phyloP scores from a whole-genome alignment of 2,797 vertebrate genomes.

The Halcyon smyrnensis region DNA sequence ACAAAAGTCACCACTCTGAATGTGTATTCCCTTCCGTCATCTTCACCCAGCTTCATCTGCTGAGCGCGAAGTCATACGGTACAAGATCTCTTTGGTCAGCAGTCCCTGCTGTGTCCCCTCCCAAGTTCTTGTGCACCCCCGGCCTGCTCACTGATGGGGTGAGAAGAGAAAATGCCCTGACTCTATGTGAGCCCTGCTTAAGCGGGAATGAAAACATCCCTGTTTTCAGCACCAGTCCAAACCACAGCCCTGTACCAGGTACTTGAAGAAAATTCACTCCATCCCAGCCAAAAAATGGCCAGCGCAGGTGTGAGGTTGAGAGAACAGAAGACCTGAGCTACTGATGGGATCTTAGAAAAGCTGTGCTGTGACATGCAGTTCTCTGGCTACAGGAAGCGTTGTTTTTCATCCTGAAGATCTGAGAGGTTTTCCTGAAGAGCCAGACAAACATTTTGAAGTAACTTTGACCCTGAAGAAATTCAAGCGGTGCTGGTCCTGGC shows the following conservation, averaged over 20 bases:
- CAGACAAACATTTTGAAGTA: background rate
- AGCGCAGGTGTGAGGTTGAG: background rate
- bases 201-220: background rate
- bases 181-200: background rate
- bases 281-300: fast-evolving
- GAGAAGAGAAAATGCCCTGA: background rate
- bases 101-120: background rate
- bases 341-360: background rate
- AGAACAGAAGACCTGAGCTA: no score
- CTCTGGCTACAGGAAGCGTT: background rate
- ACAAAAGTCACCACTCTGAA: no score
- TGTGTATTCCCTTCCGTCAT: no score
- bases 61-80: background rate
- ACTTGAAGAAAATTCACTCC: background rate
- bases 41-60: background rate
- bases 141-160: background rate
- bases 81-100: background rate
- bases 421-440: background rate
- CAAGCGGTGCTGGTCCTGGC: background rate
- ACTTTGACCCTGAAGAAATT: background rate
- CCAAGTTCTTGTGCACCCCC: background rate
- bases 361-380: background rate
- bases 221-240: background rate
- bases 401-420: background rate
- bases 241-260: background rate